phyloP scores from a whole-genome alignment of 2,113 vertebrate species.

The Leucopsar rothschildi region DNA sequence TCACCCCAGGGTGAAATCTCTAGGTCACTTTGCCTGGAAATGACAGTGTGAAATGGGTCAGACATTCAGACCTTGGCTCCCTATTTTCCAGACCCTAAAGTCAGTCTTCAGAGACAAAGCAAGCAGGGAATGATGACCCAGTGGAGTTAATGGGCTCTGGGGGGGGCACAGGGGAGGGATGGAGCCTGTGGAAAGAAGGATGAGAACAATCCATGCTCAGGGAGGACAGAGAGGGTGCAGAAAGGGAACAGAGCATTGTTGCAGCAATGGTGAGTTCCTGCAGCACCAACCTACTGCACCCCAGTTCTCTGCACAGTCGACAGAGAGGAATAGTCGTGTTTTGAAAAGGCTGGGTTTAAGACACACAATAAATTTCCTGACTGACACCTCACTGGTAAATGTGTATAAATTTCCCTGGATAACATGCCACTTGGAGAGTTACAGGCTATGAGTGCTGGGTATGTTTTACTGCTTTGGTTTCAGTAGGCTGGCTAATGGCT shows the following conservation, averaged over 20 bases:
- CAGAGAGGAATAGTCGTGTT: neutral
- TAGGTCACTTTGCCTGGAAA: constrained; percentile 17
- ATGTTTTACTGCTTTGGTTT: constrained; percentile 25
- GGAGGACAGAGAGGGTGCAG: neutral
- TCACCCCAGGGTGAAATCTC: constrained; percentile 32
- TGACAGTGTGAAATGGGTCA: neutral
- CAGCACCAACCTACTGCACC: neutral
- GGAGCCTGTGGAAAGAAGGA: neutral
- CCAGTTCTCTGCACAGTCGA: neutral
- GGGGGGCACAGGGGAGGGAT: neutral
- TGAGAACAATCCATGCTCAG: neutral
- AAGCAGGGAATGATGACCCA: neutral
- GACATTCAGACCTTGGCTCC: neutral
- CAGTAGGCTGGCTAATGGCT: neutral
- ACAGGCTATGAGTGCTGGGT: neutral
- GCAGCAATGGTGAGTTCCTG: neutral
- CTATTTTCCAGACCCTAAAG: neutral
- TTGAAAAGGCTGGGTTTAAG: constrained; percentile 7
- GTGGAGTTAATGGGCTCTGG: neutral
- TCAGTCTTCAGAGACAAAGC: neutral
- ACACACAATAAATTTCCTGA: neutral
- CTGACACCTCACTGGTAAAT: neutral
- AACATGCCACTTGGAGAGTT: neutral
- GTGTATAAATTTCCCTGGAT: neutral
- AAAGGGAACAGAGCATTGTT: neutral